A percentile compares a stretch with the other conserved stretches of the same genome.
Conservation (phyloP, 2,888 invertebrate species). For the Tyria jacobaeae region DNA sequence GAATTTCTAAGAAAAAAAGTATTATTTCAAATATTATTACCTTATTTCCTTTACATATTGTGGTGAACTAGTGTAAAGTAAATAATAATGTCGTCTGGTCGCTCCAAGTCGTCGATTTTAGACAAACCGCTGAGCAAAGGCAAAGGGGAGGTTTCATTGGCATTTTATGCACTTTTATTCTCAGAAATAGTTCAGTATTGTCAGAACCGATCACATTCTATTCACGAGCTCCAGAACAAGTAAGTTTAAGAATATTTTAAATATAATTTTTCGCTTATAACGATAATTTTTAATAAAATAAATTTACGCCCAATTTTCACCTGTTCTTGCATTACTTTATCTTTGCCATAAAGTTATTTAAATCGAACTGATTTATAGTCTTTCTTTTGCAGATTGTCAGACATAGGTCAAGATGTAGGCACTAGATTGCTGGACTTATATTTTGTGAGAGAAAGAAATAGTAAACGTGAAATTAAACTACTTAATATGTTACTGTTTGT, state of each 20-base stretch:
- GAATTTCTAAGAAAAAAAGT: neutral
- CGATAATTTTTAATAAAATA: neutral
- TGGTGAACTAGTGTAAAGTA: neutral
- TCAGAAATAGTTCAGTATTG: constrained; percentile 99
- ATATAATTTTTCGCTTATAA: neutral
- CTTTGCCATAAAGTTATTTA: neutral
- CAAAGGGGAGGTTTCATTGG: constrained; percentile 96
- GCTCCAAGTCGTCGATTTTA: constrained; percentile 92
- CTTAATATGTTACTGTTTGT: constrained; percentile 98
- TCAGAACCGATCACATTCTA: constrained; percentile 97
- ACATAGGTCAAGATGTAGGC: constrained; percentile 98
- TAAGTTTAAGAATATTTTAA: constrained; percentile 74
- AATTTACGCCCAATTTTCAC: neutral
- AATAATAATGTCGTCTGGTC: constrained; percentile 78
- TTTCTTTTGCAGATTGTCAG: constrained; percentile 91
- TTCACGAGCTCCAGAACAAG: constrained; percentile 98
- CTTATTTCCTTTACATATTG: neutral
- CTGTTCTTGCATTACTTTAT: neutral
- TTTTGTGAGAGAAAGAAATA: constrained; percentile 96
- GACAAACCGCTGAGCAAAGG: constrained; percentile 97
- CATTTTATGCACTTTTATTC: constrained; percentile 97
- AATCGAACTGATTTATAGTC: neutral
- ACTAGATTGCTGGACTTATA: constrained; percentile 96
- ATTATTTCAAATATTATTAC: neutral
- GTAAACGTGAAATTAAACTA: constrained; percentile 97